A percentile compares a stretch with the other conserved stretches of the same genome.
Conservation (phyloP, 2,797 vertebrate species). For the Tangara arthus region DNA sequence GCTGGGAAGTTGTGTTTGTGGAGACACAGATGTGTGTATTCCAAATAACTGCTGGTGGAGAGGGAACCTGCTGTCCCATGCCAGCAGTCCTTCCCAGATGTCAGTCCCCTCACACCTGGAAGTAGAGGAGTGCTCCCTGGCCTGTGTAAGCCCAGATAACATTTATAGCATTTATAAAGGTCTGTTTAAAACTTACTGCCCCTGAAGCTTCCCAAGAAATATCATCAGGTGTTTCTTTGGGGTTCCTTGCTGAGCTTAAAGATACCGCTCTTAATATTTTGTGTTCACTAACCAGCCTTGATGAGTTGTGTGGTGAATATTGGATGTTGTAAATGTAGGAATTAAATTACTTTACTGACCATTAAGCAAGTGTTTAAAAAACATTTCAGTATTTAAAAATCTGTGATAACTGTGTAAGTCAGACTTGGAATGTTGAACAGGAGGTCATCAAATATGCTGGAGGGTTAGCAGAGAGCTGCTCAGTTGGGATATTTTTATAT, state of each 20-base stretch:
- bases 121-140: neutral
- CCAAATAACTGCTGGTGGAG: neutral
- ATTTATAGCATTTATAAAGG: neutral
- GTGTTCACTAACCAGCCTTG: neutral
- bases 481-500: neutral
- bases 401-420: neutral
- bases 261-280: neutral
- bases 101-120: neutral
- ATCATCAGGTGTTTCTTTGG: neutral
- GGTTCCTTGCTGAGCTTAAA: neutral
- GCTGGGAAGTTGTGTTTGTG: neutral
- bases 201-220: neutral
- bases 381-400: neutral
- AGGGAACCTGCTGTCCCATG: neutral
- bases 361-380: neutral
- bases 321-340: neutral
- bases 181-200: neutral
- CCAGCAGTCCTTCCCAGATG: neutral
- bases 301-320: neutral
- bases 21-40: neutral
- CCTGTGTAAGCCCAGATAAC: neutral
- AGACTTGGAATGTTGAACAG: neutral
- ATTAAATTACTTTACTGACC: neutral
- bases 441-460: neutral
- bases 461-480: neutral